A percentile compares a stretch with the other conserved stretches of the same genome.
Evolutionary conservation across 1,140 invertebrate genomes (phyloP).

Genomic region (Pachyrhynchus sulphureomaculatus): DNA sequence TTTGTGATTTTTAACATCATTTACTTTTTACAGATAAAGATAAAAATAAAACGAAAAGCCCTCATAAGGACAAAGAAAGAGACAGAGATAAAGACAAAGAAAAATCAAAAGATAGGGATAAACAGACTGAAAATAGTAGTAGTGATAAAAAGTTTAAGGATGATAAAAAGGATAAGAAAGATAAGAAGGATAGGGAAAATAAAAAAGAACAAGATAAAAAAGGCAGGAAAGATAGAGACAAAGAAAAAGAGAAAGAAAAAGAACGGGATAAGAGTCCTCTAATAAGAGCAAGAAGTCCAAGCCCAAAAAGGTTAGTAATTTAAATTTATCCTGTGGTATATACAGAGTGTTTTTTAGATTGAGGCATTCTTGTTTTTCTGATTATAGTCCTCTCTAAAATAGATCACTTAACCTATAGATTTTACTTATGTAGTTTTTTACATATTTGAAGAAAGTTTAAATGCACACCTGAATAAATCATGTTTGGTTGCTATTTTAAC

Average conservation of each 20-base stretch:
- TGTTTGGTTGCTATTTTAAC: no score
- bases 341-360: not conserved
- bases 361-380: not conserved
- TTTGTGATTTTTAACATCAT: no score
- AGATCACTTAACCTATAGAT: no score
- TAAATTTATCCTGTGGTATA: not conserved
- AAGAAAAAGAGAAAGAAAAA: conserved; percentile 51
- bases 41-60: conserved; percentile 60
- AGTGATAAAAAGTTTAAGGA: conserved; percentile 58
- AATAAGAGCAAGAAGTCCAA: conserved; percentile 30
- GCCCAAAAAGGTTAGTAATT: conserved; percentile 33
- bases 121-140: conserved; percentile 52
- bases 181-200: conserved; percentile 63
- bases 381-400: no score
- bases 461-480: no score
- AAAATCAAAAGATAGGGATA: conserved; percentile 56
- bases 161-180: conserved; percentile 64
- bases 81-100: conserved; percentile 53
- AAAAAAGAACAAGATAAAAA: conserved; percentile 54
- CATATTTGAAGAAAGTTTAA: no score
- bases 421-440: no score
- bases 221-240: conserved; percentile 51
- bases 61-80: conserved; percentile 55
- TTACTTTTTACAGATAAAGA: conserved; percentile 55
- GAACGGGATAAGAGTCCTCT: conserved; percentile 48